Evolutionary conservation across 1,140 invertebrate species (phyloP), one percentile per base, ranked within the genome.

Genomic region (Ceratina calcarata): DNA sequence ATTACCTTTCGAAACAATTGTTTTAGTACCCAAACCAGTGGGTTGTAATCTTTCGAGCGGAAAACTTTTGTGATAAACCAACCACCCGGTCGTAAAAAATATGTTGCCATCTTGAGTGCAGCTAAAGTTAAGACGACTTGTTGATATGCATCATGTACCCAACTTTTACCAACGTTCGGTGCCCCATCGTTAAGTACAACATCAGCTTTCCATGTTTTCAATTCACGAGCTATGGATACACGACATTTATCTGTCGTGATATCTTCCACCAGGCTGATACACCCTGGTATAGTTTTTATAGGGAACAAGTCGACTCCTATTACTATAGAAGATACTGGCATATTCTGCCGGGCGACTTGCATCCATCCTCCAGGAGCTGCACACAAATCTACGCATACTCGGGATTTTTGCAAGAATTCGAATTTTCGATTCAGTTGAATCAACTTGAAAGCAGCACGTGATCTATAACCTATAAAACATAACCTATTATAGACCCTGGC

Each of bases 281-380:
- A 98, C 53, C 98, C 98, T 0, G 96, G 95, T 73, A 99, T 96
- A 3, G 97, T 95, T 89, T 97, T 98, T 68, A 99, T 99, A 0
- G 99, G 98, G 84, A 96, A 99, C 85, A 99, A 95, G 95, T 99
- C 99, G 32, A 99, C 96, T 81, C 98, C 98, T 71, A 99, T 94
- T 7, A 99, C 97, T 60, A 99, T 94, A 90, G 98, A 99, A 0
- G 98, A 99, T 0, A 99, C 95, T 0, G 99, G 99, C 97, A 99
- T 99, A 91, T 99, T 98, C 91, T 99, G 96, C 88, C 97, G 96
- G 60, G 98, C 99, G n/a, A 99, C 99, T 94, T 99, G 99, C 95
- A 99, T 98, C 99, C 99, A 99, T 88, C 99, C 99, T 91, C 99
- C 99, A 10, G 99, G 99, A 10, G 99, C 99, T 22, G 99, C 99